phyloP scores from a whole-genome alignment of 2,113 vertebrate genomes.

The Leptocoma aspasia region DNA sequence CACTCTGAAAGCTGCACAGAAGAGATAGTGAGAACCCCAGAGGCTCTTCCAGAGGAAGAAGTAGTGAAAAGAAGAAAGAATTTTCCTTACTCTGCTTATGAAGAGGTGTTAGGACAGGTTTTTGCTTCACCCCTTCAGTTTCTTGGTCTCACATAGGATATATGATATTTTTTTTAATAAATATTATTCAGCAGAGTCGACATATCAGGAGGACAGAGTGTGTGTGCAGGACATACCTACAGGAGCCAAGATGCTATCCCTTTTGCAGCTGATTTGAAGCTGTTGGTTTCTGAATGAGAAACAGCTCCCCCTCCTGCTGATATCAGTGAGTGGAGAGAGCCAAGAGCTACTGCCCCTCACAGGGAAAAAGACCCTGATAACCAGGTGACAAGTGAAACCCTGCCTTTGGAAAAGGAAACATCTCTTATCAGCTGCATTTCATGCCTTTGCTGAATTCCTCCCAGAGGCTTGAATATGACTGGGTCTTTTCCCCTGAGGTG shows the following conservation, averaged over 20 bases:
- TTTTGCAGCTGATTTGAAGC: not conserved
- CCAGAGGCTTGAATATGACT: not conserved
- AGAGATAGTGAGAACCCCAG: not conserved
- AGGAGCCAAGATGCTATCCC: not conserved
- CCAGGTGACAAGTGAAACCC: not conserved
- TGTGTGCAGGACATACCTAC: not conserved
- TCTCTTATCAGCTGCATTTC: not conserved
- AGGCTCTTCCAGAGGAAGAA: not conserved
- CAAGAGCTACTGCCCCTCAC: not conserved
- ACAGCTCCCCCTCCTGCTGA: not conserved
- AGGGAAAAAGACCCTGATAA: not conserved
- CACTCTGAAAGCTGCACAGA: not conserved
- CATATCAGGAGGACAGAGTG: not conserved
- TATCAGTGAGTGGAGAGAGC: not conserved
- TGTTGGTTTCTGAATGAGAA: not conserved
- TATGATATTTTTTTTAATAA: not conserved
- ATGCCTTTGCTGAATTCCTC: not conserved
- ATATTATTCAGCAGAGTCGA: not conserved
- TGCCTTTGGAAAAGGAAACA: not conserved
- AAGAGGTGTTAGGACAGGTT: not conserved
- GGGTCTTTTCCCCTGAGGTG: accelerated
- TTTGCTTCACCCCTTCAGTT: not conserved
- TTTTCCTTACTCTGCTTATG: not conserved
- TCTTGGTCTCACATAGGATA: not conserved
- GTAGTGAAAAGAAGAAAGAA: not conserved